Evolutionary conservation across 2,888 invertebrate genomes (phyloP), one percentile per base, ranked within the genome.

Genomic region (Drosophila conformis): DNA sequence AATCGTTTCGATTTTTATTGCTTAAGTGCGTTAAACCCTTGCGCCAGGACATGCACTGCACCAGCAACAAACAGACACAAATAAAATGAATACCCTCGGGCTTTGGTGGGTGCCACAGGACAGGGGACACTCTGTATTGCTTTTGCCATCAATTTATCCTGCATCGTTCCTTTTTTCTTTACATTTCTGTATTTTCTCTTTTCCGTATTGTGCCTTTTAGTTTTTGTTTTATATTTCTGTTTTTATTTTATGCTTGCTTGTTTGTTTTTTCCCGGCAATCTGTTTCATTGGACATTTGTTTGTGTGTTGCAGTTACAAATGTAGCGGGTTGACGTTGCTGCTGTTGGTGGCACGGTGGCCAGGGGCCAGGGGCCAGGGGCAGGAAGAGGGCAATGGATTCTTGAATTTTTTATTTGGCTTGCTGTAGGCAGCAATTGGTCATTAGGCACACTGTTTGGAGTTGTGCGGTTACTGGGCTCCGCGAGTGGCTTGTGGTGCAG

Each of bases 21-120:
- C 89, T 89, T 87, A 89, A 89, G 87, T 89, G 88, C 89, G 88
- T 89, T 89, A 87, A 89, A 76, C 88, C 86, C 87, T 87, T 87
- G 79, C 83, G 76, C 76, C 82, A 65, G 57, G 66, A 72, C 75
- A 76, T 80, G 83, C 82, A 80, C 72, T 76, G 69, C 68, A 51
- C 21, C 46, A 42, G 38, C 54, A 60, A 51, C 46, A 61, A 56
- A 52, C 59, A 63, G 15, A 25, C 2, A 36, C 2, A 54, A 53
- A 33, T 33, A 33, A 53, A 54, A n/a, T 4, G 15, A 46, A 54
- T 54, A 27, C 46, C 40, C 52, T 36, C 21, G 35, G 60, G 46
- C 8, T 7, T 56, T 49, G 42, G n/a, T 38, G 56, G 18, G 29
- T 27, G n/a, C 29, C 31, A 4, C 21, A 35, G 48, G 48, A 21